Percentiles rank a stretch among this genome's conserved stretches.
These are phyloP conservation scores for Caenorhabditis parvicauda DNA, from an alignment of 2,888 invertebrate genomes.

Conservation along the genomic window DNA sequence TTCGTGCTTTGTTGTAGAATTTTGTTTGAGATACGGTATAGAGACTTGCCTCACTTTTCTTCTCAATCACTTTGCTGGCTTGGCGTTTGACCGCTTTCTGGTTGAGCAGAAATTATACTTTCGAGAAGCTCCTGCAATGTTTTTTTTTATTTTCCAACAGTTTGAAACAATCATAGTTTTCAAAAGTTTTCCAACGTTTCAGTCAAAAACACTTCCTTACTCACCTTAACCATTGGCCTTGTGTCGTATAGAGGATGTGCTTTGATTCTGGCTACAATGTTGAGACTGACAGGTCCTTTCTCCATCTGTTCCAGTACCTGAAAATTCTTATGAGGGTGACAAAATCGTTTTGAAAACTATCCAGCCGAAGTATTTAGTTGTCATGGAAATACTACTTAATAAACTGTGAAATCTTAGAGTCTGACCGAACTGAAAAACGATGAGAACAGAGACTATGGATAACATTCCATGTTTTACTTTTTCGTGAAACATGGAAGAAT, in stretches of 20 bases:
- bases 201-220: neutral
- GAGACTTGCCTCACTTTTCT: neutral
- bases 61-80: neutral
- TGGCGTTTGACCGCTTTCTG: slow-evolving; percentile 51
- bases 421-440: too few species aligned
- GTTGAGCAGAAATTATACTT: slow-evolving; percentile 50
- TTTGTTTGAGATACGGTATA: neutral
- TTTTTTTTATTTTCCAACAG: too few species aligned
- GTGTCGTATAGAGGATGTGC: slow-evolving; percentile 59
- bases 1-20: neutral
- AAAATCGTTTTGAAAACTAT: too few species aligned
- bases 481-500: neutral
- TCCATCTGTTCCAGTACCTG: slow-evolving; percentile 61
- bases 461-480: neutral
- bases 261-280: slow-evolving; percentile 55
- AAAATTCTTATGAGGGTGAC: too few species aligned
- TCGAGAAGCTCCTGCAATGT: slow-evolving; percentile 28
- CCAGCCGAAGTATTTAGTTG: too few species aligned
- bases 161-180: too few species aligned
- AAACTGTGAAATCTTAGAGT: too few species aligned
- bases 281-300: slow-evolving; percentile 58
- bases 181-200: neutral
- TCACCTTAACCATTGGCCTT: slow-evolving; percentile 58
- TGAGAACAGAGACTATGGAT: neutral
- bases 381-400: too few species aligned